Conservation (phyloP, 2,113 vertebrate genomes). For the Caracal caracal region DNA sequence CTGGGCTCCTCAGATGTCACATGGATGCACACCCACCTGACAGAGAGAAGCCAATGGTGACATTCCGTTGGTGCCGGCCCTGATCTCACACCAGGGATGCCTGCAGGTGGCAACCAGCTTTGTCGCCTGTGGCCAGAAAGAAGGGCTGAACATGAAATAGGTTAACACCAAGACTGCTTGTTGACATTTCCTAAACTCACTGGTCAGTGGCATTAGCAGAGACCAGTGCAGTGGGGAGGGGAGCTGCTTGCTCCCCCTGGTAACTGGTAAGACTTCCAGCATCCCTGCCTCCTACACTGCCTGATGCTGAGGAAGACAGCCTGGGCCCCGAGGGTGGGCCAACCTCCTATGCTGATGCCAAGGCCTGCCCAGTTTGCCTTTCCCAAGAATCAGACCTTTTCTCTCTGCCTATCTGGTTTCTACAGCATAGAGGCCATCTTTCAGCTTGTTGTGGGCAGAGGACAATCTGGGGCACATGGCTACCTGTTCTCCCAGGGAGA, state of each 20-base stretch:
- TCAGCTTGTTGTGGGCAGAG: background rate
- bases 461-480: background rate
- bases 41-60: background rate
- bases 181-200: background rate
- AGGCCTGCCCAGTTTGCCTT: background rate
- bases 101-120: background rate
- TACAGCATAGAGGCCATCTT: background rate
- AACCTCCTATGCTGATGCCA: background rate
- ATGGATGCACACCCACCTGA: background rate
- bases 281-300: background rate
- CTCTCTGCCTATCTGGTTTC: background rate
- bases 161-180: background rate
- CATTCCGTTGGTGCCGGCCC: background rate
- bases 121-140: background rate
- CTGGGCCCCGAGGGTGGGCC: background rate
- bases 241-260: background rate
- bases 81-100: background rate
- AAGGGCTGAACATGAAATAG: background rate
- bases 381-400: background rate
- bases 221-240: background rate
- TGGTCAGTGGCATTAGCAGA: background rate
- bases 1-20: background rate
- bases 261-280: background rate
- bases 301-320: background rate
- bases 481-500: background rate